Conservation (phyloP, 2,888 invertebrate genomes). For the Tigriopus californicus region DNA sequence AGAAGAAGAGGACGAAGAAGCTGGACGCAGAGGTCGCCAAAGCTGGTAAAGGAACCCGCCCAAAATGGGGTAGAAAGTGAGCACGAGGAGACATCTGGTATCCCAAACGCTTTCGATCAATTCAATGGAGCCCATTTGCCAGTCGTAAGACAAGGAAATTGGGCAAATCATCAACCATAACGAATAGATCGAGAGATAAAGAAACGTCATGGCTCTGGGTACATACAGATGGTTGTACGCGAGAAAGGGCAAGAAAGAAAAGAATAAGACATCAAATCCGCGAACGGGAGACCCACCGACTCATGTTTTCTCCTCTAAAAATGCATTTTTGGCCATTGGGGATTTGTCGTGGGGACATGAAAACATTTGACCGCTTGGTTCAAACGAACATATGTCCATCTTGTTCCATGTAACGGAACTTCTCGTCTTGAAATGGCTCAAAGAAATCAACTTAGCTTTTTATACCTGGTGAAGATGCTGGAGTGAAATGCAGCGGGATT, state of each 20-base stretch:
- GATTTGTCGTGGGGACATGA: too few relatives aligned
- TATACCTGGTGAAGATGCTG: conserved; percentile 27
- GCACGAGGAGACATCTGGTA: conserved; percentile 49
- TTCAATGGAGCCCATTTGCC: conserved; percentile 75
- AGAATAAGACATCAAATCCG: too few relatives aligned
- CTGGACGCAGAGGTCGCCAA: too few relatives aligned
- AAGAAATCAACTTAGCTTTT: background rate
- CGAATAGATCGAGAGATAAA: conserved; percentile 62
- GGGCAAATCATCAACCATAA: conserved; percentile 65
- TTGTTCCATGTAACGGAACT: too few relatives aligned
- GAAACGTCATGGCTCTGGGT: conserved; percentile 54
- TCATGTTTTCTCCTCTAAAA: too few relatives aligned
- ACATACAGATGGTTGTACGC: background rate
- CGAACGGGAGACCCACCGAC: too few relatives aligned
- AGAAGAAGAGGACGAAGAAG: too few relatives aligned
- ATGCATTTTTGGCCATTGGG: too few relatives aligned
- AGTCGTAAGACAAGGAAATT: conserved; percentile 58
- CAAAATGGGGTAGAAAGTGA: conserved; percentile 38
- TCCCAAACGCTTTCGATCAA: conserved; percentile 50
- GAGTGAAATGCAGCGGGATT: conserved; percentile 61
- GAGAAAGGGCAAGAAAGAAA: background rate
- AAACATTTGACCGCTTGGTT: too few relatives aligned
- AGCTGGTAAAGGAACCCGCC: conserved; percentile 31
- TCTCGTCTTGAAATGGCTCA: too few relatives aligned
- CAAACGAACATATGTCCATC: too few relatives aligned